These are phyloP conservation scores for Acanthochromis polyacanthus DNA, from an alignment of 2,113 vertebrate genomes.

Conservation along the genomic window DNA sequence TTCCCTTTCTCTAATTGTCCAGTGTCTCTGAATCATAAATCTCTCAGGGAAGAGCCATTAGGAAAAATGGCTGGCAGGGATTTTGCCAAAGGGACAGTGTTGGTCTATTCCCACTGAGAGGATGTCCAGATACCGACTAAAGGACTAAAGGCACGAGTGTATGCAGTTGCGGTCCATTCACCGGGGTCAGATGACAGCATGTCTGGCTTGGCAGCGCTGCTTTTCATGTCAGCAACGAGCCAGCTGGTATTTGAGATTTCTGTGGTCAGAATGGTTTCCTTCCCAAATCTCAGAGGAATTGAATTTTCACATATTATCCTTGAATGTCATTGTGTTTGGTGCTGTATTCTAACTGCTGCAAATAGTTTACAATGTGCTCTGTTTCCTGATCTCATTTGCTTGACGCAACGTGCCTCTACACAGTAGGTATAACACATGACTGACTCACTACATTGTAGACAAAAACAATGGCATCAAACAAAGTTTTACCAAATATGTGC, in stretches of 20 bases:
- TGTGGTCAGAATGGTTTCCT: constrained; percentile 62
- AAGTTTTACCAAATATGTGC: constrained; percentile 15
- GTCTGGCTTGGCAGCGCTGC: constrained; percentile 60
- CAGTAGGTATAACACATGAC: constrained; percentile 38
- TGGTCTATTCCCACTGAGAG: constrained; percentile 54
- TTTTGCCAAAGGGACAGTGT: constrained; percentile 50
- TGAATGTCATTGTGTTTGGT: constrained; percentile 55
- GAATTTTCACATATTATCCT: constrained; percentile 47
- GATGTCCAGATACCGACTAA: constrained; percentile 67
- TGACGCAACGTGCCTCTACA: constrained; percentile 30
- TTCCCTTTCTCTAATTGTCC: constrained; percentile 81
- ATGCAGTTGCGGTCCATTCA: constrained; percentile 39
- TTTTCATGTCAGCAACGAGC: constrained; percentile 62
- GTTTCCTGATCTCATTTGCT: constrained; percentile 58
- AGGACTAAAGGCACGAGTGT: constrained; percentile 49
- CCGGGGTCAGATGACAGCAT: constrained; percentile 65
- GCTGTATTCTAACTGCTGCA: constrained; percentile 24
- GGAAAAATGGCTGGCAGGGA: constrained; percentile 72
- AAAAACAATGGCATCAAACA: constrained; percentile 62
- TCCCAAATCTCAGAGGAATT: constrained; percentile 43
- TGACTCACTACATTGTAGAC: constrained; percentile 33
- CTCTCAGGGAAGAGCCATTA: constrained; percentile 76
- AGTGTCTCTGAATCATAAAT: constrained; percentile 77
- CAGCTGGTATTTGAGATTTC: constrained; percentile 53
- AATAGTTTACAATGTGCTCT: constrained; percentile 55